These are phyloP conservation scores for Hetaerina americana DNA, from an alignment of 1,140 invertebrate species.

Conservation along the genomic window DNA sequence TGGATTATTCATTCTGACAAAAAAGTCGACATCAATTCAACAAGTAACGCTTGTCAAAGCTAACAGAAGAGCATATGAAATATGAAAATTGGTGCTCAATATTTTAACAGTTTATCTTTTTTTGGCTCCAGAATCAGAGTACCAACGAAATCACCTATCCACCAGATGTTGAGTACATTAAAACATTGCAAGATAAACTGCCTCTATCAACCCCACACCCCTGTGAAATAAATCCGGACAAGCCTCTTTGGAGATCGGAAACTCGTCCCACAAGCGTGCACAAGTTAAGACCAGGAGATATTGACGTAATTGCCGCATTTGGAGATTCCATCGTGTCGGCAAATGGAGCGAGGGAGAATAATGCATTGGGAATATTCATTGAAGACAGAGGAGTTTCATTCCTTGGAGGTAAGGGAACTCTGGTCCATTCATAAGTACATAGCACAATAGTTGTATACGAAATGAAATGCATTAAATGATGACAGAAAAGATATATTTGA, in stretches of 20 bases:
- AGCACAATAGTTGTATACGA: no score
- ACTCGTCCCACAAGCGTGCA: conserved; percentile 22
- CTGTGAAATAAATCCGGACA: not conserved
- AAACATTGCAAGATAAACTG: not conserved
- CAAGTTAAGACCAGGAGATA: conserved; percentile 25
- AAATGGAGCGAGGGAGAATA: conserved; percentile 24
- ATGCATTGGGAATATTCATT: not conserved
- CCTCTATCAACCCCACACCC: not conserved
- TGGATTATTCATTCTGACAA: no score
- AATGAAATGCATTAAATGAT: no score
- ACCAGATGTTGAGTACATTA: not conserved
- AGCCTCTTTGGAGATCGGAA: not conserved
- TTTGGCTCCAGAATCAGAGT: no score
- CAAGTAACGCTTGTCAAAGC: no score
- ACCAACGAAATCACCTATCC: no score
- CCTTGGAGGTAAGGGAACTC: not conserved
- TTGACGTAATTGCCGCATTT: conserved; percentile 30
- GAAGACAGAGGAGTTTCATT: not conserved
- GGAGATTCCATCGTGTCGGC: conserved; percentile 30
- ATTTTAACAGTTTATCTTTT: no score
- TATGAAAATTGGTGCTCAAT: no score
- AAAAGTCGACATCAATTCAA: no score
- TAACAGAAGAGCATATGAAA: no score
- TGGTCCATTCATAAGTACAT: no score
- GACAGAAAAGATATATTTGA: no score